phyloP scores from a whole-genome alignment of 1,140 invertebrate genomes.

The Pentalonia nigronervosa region DNA sequence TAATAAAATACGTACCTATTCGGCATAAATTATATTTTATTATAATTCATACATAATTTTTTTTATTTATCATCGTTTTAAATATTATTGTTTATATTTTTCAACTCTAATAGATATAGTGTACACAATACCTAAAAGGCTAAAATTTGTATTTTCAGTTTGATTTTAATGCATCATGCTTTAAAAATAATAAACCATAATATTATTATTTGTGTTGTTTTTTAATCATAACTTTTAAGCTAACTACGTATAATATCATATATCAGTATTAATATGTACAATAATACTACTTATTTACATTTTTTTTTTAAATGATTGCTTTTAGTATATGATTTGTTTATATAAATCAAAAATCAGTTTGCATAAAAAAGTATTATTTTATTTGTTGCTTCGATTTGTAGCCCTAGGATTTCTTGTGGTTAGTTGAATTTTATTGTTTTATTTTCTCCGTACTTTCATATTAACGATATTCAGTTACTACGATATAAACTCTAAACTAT shows the following conservation, averaged over 20 bases:
- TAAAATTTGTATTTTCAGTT: background rate
- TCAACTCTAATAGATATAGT: too few relatives aligned
- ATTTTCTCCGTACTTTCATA: background rate
- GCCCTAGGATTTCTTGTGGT: background rate
- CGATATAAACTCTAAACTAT: too few relatives aligned
- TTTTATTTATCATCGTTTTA: background rate
- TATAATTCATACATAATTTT: background rate
- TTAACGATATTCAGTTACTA: background rate
- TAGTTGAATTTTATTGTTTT: background rate
- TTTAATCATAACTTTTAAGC: background rate
- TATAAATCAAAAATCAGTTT: background rate
- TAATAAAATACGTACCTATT: too few relatives aligned
- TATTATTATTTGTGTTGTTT: background rate
- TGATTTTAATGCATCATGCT: background rate
- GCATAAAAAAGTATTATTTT: background rate
- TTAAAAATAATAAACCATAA: background rate
- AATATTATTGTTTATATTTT: too few relatives aligned
- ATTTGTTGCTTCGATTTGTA: background rate
- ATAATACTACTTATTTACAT: background rate
- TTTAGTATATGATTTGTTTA: background rate
- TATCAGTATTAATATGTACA: background rate
- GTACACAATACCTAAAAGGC: too few relatives aligned
- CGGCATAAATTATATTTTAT: background rate
- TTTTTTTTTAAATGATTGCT: background rate
- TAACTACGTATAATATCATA: too few relatives aligned